Base-by-base conservation (phyloP, 2,113 vertebrate genomes). In the Halichoeres trimaculatus region DNA sequence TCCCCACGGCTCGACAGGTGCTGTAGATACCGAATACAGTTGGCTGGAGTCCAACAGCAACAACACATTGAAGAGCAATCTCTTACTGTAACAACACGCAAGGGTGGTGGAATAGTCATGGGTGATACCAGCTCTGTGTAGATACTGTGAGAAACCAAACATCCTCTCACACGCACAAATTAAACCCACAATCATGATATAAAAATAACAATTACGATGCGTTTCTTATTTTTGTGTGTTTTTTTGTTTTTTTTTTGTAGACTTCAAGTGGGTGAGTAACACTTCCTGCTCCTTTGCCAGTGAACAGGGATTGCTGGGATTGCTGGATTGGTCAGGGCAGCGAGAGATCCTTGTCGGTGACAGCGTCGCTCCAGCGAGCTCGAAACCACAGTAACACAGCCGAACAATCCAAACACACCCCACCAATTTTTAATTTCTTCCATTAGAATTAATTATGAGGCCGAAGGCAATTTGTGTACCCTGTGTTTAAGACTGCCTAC, bases 381-480 rank as follows among this genome's bases (percentile, higher is more conserved):
- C 69, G 89, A 93, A 94, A 92, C 90, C 87, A 90, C 86, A 80
- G 90, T 92, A 92, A 87, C 87, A 90, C 64, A 79, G 88, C 86
- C 92, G 88, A 92, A 86, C 90, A 90, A 91, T 89, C 88, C 88
- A 91, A 95, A 94, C 93, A 94, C 93, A 93, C 89, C 90, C 93
- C 89, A 92, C 91, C 92, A 93, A 94, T 92, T 87, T 92, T 92
- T 92, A 93, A 93, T 91, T 91, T 85, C 89, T 92, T 95, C 94
- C 92, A 94, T 95, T 95, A 96, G 94, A 94, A 95, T 91, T 95
- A 94, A 96, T 92, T 95, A 93, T 92, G 94, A 95, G 87, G 94
- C 94, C 90, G 91, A 92, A 94, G 93, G 94, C 92, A 94, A 95
- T 95, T 95, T 94, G 91, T 85, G 89, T 91, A 94, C 90, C 90